These are phyloP conservation scores for Nibea albiflora DNA, from an alignment of 2,113 vertebrate species.

Conservation along the genomic window DNA sequence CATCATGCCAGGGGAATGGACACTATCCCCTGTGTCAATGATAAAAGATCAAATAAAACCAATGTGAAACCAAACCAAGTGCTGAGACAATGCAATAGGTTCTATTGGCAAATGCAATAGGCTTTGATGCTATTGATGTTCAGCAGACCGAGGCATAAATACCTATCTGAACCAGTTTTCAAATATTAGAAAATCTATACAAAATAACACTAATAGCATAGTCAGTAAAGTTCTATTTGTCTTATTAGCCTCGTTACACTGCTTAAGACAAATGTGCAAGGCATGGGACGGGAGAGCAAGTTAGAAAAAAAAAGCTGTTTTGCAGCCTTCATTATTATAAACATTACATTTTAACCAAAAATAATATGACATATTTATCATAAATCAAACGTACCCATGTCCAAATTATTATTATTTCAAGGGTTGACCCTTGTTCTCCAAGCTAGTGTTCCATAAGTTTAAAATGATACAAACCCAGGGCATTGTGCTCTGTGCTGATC, in stretches of 20 bases:
- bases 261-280: neutral
- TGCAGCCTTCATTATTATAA: neutral
- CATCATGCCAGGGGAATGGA: conserved; percentile 78
- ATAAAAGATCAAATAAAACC: conserved; percentile 56
- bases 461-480: conserved; percentile 1
- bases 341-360: neutral
- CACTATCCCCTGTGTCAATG: conserved; percentile 58
- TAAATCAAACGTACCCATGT: neutral
- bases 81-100: conserved; percentile 73
- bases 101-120: conserved; percentile 73
- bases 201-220: neutral
- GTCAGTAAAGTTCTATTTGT: neutral
- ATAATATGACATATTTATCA: neutral
- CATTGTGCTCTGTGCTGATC: conserved; percentile 14
- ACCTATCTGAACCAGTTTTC: conserved; percentile 65
- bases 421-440: neutral
- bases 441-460: neutral
- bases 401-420: conserved; percentile 16
- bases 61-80: conserved; percentile 74
- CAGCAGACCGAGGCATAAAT: conserved; percentile 66
- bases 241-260: neutral
- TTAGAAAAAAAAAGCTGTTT: neutral
- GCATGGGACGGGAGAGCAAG: neutral
- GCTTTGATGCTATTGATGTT: conserved; percentile 67
- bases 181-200: conserved; percentile 33